Base-by-base conservation (phyloP, 1,140 invertebrate genomes). In the Drosophila cardini region DNA sequence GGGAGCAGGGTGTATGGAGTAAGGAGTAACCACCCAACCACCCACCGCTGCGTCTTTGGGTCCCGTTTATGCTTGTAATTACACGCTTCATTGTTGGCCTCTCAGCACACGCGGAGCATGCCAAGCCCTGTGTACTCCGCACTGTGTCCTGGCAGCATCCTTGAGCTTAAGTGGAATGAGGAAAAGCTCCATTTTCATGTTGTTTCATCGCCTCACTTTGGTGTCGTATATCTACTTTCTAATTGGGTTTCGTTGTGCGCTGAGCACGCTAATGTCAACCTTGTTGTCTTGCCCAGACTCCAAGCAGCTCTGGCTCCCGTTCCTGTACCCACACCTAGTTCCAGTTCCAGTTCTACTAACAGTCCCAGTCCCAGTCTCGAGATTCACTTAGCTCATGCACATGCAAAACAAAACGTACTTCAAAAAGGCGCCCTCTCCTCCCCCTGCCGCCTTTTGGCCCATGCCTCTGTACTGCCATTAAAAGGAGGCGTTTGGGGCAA, bases 61-160 rank as follows among this genome's bases (percentile, higher is more conserved):
- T 62, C 69, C 67, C 76, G 84, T 89, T 87, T 90, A 82, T 79
- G 90, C 80, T 91, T 87, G 90, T 91, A 91, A 91, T 91, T 91
- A 91, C 90, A 91, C 90, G 90, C 90, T 91, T 87, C 85, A 91
- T 91, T 91, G 90, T 91, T 87, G 78, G 72, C 69, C 69, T 70
- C 32, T 65, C 45, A 40, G 46, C 53, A 64, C 56, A 53, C 56
- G 65, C 42, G 57, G 11, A 52, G 48, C 13, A 10, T 6, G 4
- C 11, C 16, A 38, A 11, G 36, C 13, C 36, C 18, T 16, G 38
- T 13, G 50, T 61, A 38, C 52, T 52, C 21, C 21, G 21, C 21
- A 26, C 21, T 26, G 21, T 26, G 21, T 26, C 21, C 21, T 26
- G 21, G 1, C 21, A 26, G 21, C 21, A 26, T 26, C 21, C 21